Evolutionary conservation across 2,113 vertebrate species (phyloP).

Genomic region (Mesembrinibis cayennensis): DNA sequence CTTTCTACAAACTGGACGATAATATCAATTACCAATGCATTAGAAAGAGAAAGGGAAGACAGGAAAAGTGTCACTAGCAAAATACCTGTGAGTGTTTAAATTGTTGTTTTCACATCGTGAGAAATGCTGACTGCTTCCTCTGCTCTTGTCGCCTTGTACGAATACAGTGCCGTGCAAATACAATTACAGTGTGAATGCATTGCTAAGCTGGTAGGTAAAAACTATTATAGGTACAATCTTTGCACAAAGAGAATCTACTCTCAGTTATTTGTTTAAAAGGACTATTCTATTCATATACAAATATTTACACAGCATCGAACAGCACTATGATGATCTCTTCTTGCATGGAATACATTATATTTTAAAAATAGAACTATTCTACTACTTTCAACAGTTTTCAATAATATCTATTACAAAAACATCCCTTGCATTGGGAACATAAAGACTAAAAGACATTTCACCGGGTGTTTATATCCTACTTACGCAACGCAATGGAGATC

Average conservation of each 20-base stretch:
- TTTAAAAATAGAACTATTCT: not conserved
- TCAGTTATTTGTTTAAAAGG: not conserved
- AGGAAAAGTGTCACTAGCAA: not conserved
- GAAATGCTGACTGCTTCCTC: not conserved
- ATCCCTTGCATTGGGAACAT: not conserved
- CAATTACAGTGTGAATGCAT: not conserved
- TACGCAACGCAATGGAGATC: not conserved
- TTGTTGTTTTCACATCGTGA: not conserved
- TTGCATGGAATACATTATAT: not conserved
- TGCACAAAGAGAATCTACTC: not conserved
- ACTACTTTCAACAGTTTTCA: not conserved
- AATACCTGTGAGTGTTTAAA: not conserved
- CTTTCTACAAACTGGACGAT: slow-evolving; percentile 9
- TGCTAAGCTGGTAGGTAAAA: not conserved
- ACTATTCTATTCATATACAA: slow-evolving; percentile 1
- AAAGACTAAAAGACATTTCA: not conserved
- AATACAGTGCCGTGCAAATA: not conserved
- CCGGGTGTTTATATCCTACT: not conserved
- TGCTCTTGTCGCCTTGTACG: not conserved
- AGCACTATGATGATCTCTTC: not conserved
- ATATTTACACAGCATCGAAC: slow-evolving; percentile 24
- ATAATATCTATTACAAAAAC: not conserved
- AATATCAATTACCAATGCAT: not conserved
- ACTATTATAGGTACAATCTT: not conserved
- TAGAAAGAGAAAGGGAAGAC: not conserved